Percentiles rank a stretch among this genome's conserved stretches.
phyloP scores from a whole-genome alignment of 2,888 invertebrate genomes.

The Seira ritae region DNA sequence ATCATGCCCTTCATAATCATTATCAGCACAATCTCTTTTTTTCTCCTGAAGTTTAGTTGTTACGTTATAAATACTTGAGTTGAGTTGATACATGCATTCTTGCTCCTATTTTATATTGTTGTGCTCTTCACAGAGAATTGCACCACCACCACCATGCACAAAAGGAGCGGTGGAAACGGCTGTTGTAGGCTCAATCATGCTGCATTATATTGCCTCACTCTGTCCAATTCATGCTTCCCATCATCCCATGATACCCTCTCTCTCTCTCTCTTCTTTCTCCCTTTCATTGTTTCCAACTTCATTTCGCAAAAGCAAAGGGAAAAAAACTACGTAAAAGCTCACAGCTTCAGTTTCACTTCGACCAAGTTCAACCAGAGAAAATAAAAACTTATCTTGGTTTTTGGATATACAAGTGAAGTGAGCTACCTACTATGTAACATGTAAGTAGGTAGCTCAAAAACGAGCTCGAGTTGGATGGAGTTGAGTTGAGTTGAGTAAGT shows the following conservation, averaged over 20 bases:
- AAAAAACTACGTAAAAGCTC: not conserved
- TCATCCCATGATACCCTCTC: constrained; percentile 11
- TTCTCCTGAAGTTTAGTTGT: too few species aligned
- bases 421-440: too few species aligned
- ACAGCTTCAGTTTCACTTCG: not conserved
- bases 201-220: constrained; percentile 45
- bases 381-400: too few species aligned
- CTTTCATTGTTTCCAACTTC: not conserved
- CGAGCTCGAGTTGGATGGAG: not conserved
- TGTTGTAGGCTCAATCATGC: constrained; percentile 40
- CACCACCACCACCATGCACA: constrained; percentile 3
- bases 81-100: not conserved
- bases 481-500: not conserved
- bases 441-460: too few species aligned
- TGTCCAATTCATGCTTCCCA: not conserved
- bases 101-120: not conserved
- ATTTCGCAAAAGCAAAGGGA: not conserved
- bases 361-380: constrained; percentile 11
- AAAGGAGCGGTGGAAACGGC: constrained; percentile 46
- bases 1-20: not conserved
- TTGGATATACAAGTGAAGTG: too few species aligned
- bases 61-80: too few species aligned
- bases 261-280: constrained; percentile 39
- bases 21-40: too few species aligned
- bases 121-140: not conserved